Evolutionary conservation across 2,113 vertebrate species (phyloP), one percentile per base, ranked within the genome.

Genomic region (Ibidorhyncha struthersii): DNA sequence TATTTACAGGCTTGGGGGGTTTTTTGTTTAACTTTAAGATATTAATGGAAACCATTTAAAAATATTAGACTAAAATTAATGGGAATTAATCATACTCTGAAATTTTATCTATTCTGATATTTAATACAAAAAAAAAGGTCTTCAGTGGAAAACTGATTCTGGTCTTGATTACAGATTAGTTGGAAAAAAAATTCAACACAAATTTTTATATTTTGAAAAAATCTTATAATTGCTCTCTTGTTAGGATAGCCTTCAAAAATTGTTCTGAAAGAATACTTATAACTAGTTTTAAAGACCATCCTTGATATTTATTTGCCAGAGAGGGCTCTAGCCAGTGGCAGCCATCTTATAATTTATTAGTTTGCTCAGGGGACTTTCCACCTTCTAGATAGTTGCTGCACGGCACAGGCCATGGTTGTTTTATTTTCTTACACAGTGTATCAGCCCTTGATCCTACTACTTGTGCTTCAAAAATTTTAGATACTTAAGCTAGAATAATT

Each of bases 161-260:
- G 6, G 5, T 59, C 34, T 89, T 74, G 18, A 53, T 66, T 83
- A 36, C 18, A 59, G 7, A 8, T 23, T 59, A 53, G 5, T 8
- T 55, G 8, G 13, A 16, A 61, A 70, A 73, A 62, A 30, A 59
- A 23, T 2, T 10, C 5, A 43, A 56, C 12, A n/a, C 3, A 65
- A 53, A 56, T 6, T 72, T 5, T 25, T 12, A 4, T 21, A n/a
- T 52, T 82, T 85, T 55, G 17, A 69, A 85, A 87, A 62, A 66
- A 8, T 4, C 23, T 7, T 61, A 1, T 50, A 22, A 1, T 50
- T 69, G 9, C 1, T 40, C 1, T 32, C 1, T 30, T 58, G 17
- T 61, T 41, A 22, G 23, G 5, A 38, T 38, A 43, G 0, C 9
- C 17, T 71, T 20, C 22, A 91, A 45, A 26, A 79, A 32, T 18